These are phyloP conservation scores for Tetranychus truncatus DNA, from an alignment of 2,888 invertebrate genomes.

Conservation along the genomic window DNA sequence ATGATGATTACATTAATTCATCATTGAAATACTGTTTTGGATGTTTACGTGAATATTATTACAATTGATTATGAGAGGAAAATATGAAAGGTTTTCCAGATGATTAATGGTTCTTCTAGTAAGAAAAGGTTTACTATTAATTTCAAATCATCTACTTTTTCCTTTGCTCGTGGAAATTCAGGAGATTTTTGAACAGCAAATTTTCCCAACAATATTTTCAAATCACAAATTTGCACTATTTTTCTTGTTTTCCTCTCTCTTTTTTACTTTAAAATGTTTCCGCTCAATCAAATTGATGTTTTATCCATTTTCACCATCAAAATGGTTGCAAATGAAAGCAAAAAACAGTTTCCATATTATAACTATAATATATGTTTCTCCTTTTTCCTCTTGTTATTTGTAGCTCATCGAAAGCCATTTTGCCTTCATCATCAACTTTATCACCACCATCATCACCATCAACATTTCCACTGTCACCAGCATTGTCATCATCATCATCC, in stretches of 20 bases:
- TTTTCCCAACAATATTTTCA: no score
- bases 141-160: no score
- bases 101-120: no score
- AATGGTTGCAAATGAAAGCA: neutral
- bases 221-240: neutral
- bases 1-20: no score
- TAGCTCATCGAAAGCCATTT: neutral
- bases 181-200: no score
- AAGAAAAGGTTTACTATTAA: no score
- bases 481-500: neutral
- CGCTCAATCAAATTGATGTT: neutral
- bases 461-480: neutral
- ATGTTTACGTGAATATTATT: no score
- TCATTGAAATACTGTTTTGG: no score
- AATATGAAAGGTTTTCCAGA: no score
- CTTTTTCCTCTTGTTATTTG: neutral
- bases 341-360: neutral
- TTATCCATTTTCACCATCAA: neutral
- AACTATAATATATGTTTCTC: neutral
- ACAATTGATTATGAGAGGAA: no score
- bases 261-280: neutral
- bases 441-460: constrained; percentile 1
- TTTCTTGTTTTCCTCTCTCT: neutral
- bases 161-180: no score
- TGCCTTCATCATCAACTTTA: neutral